Percentiles rank a stretch among this genome's conserved stretches.
phyloP scores from a whole-genome alignment of 2,113 vertebrate genomes.

The Sylvia atricapilla region DNA sequence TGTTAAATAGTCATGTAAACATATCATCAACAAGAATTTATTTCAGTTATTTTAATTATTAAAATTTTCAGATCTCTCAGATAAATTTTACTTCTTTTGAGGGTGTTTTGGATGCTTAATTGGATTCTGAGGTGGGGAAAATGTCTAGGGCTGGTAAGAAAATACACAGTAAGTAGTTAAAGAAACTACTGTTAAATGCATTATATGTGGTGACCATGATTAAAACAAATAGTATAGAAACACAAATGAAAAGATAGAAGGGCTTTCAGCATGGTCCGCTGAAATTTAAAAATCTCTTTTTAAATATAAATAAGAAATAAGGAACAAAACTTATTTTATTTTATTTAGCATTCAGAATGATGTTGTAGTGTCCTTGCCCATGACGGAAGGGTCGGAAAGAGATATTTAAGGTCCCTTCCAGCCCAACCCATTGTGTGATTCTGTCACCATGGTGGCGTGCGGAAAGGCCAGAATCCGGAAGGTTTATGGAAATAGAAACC shows the following conservation, averaged over 20 bases:
- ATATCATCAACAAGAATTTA: background rate
- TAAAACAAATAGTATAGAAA: background rate
- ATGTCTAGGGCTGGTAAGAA: background rate
- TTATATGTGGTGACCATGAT: background rate
- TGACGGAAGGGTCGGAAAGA: background rate
- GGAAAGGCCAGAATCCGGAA: background rate
- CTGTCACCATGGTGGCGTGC: background rate
- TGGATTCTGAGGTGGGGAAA: background rate
- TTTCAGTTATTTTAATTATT: background rate
- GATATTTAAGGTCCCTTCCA: background rate
- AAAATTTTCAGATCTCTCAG: background rate
- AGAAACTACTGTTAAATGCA: background rate
- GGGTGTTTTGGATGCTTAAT: background rate
- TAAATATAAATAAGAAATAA: background rate
- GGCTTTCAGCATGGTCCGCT: background rate
- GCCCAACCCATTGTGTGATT: background rate
- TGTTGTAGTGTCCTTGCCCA: background rate
- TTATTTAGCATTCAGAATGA: background rate
- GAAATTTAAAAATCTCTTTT: background rate
- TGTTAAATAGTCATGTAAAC: background rate
- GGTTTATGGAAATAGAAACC: fast-evolving
- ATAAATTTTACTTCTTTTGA: background rate
- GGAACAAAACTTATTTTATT: background rate
- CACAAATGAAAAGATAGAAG: background rate
- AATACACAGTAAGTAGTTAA: background rate